A percentile compares a stretch with the other conserved stretches of the same genome.
Evolutionary conservation across 2,888 invertebrate genomes (phyloP).

Genomic region (Odontomyia ornata): DNA sequence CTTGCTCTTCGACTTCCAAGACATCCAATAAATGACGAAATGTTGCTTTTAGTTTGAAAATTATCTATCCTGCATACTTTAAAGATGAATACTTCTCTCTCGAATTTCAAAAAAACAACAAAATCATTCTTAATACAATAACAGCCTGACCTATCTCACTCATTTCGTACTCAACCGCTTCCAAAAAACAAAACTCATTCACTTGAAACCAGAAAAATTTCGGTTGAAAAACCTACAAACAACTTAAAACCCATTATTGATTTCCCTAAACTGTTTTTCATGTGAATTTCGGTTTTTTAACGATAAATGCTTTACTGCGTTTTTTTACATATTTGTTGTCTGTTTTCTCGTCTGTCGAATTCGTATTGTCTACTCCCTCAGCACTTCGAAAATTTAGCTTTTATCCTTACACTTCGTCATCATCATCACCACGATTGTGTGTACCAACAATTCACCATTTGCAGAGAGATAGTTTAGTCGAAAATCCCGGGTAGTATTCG

Average conservation of each 20-base stretch:
- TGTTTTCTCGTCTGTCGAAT: background rate
- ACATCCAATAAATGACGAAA: too few species aligned
- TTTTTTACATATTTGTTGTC: background rate
- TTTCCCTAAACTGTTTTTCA: slow-evolving; percentile 31
- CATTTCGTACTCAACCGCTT: background rate
- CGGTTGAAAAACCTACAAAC: background rate
- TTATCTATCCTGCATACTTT: too few species aligned
- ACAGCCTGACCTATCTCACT: background rate
- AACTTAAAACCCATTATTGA: slow-evolving; percentile 30
- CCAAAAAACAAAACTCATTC: background rate
- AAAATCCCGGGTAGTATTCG: background rate
- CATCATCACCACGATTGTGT: too few species aligned
- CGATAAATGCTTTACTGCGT: slow-evolving; percentile 1
- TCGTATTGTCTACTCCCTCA: too few species aligned
- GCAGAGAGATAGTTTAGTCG: background rate
- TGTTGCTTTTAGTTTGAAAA: too few species aligned
- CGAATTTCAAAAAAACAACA: too few species aligned
- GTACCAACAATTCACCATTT: background rate
- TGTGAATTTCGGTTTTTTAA: slow-evolving; percentile 8
- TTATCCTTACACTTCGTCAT: too few species aligned
- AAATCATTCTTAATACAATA: too few species aligned
- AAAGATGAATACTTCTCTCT: too few species aligned
- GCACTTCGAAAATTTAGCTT: too few species aligned
- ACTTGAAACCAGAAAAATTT: background rate
- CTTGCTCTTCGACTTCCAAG: too few species aligned